Conservation (phyloP, 2,888 invertebrate genomes). For the Cremastinae sp. region DNA sequence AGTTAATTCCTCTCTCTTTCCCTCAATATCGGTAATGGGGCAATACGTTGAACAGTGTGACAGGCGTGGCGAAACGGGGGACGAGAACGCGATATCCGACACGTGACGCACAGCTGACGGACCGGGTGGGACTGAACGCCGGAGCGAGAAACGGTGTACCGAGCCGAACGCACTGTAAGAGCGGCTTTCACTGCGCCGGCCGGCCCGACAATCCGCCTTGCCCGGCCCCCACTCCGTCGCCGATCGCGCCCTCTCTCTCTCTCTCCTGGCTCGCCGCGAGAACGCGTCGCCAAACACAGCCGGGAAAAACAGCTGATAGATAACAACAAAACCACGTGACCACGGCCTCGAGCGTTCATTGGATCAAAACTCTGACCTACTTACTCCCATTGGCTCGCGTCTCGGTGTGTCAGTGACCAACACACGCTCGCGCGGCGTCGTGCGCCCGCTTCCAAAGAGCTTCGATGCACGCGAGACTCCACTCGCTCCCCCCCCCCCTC, state of each 20-base stretch:
- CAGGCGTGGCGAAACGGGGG: slow-evolving; percentile 78
- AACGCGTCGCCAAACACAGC: slow-evolving; percentile 65
- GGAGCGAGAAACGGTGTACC: slow-evolving; percentile 59
- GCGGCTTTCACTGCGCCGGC: slow-evolving; percentile 79
- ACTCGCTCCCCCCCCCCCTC: slow-evolving; percentile 39
- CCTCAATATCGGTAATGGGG: slow-evolving; percentile 72
- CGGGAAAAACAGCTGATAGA: slow-evolving; percentile 84
- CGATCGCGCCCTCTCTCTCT: slow-evolving; percentile 73
- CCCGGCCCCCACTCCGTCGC: slow-evolving; percentile 67
- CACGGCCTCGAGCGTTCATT: slow-evolving; percentile 78
- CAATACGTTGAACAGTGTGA: slow-evolving; percentile 64
- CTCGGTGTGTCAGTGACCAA: slow-evolving; percentile 62
- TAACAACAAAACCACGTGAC: slow-evolving; percentile 87
- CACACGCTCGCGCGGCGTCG: slow-evolving; percentile 57
- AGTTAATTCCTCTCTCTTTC: neutral
- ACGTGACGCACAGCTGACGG: slow-evolving; percentile 78
- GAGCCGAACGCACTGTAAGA: slow-evolving; percentile 65
- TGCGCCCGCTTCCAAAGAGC: slow-evolving; percentile 63
- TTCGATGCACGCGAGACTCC: slow-evolving; percentile 65
- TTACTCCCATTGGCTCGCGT: slow-evolving; percentile 81
- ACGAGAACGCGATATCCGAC: slow-evolving; percentile 66
- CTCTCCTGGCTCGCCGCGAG: slow-evolving; percentile 8
- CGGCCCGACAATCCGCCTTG: slow-evolving; percentile 71
- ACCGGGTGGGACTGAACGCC: slow-evolving; percentile 74
- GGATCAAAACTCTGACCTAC: slow-evolving; percentile 82